Evolutionary conservation across 2,888 invertebrate genomes (phyloP).

Genomic region (Diarsia mendica): DNA sequence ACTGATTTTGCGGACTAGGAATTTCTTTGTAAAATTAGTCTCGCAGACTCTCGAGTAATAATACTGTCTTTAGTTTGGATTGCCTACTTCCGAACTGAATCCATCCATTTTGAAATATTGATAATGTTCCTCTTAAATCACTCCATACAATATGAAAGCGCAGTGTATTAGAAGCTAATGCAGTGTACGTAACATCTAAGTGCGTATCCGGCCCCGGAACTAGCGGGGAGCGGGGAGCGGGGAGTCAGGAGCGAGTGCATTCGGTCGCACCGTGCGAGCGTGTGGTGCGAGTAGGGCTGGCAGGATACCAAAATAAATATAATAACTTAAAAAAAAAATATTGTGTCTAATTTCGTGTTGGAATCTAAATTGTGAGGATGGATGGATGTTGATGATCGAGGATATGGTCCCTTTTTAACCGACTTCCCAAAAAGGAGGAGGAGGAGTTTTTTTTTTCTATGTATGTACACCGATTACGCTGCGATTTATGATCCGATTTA

Average conservation of each 20-base stretch:
- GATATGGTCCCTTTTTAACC: too few species aligned
- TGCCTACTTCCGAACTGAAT: background rate
- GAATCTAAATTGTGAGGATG: background rate
- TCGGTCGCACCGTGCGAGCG: slow-evolving; percentile 35
- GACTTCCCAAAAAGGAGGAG: too few species aligned
- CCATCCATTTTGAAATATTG: background rate
- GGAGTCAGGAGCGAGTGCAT: slow-evolving; percentile 61
- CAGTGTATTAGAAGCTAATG: slow-evolving; percentile 64
- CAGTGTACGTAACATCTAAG: slow-evolving; percentile 63
- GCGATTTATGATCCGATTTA: too few species aligned
- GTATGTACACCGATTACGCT: too few species aligned
- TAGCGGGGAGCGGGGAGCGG: slow-evolving; percentile 56
- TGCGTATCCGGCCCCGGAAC: slow-evolving; percentile 63
- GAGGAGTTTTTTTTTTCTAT: too few species aligned
- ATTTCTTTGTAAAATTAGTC: background rate
- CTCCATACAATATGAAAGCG: slow-evolving; percentile 50
- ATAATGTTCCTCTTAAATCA: background rate
- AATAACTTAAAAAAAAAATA: too few species aligned
- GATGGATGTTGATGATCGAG: background rate
- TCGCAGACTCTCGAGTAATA: too few species aligned
- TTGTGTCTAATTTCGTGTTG: too few species aligned
- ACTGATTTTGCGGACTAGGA: background rate
- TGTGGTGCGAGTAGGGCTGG: slow-evolving; percentile 37
- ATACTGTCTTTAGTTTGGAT: background rate
- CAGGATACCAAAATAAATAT: background rate